Conservation (phyloP, 1,140 invertebrate genomes). For the Caenorhabditis briggsae region DNA sequence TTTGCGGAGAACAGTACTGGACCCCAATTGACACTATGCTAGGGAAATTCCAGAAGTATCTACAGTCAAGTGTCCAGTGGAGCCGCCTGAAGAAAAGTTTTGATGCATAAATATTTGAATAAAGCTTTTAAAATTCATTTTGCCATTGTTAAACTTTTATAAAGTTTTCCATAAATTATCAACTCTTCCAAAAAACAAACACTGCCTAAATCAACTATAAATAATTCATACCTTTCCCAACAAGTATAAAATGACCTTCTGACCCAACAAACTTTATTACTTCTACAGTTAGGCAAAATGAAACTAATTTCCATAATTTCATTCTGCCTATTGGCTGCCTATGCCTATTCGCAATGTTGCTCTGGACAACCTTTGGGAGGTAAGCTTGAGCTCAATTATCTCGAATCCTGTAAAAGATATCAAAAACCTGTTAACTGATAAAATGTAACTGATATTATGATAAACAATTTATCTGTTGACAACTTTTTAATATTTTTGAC, state of each 20-base stretch:
- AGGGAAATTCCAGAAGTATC: neutral
- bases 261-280: neutral
- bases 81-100: neutral
- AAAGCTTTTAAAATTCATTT: no score
- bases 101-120: no score
- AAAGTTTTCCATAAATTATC: neutral
- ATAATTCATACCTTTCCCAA: neutral
- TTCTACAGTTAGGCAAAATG: neutral
- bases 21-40: neutral
- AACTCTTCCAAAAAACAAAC: neutral
- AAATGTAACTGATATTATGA: neutral
- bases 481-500: no score
- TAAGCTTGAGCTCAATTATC: neutral
- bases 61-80: neutral
- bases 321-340: neutral
- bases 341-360: constrained; percentile 37
- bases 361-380: neutral
- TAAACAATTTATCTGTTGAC: no score
- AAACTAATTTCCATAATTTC: neutral
- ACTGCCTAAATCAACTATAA: neutral
- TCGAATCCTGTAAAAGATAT: neutral
- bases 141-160: neutral
- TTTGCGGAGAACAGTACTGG: constrained; percentile 5
- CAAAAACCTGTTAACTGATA: neutral
- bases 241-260: neutral